phyloP scores from a whole-genome alignment of 2,888 invertebrate species.

The Boloria selene region DNA sequence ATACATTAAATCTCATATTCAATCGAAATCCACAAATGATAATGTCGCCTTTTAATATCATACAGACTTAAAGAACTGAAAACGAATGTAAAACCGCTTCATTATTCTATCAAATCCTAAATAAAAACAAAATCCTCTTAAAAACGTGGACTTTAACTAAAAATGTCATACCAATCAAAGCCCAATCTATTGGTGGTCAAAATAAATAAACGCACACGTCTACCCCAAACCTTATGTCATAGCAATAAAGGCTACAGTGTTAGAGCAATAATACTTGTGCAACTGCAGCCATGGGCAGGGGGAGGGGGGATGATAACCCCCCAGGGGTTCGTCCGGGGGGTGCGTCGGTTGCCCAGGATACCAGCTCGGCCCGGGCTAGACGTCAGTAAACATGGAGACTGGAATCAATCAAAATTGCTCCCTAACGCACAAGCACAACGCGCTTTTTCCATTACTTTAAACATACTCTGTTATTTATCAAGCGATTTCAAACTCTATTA shows the following conservation, averaged over 20 bases:
- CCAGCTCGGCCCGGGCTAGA: constrained; percentile 70
- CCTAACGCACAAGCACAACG: constrained; percentile 36
- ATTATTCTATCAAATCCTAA: constrained; percentile 4
- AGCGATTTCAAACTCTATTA: constrained; percentile 3
- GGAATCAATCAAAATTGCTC: constrained; percentile 46
- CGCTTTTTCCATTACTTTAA: constrained; percentile 14
- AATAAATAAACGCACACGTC: constrained; percentile 30
- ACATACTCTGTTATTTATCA: not conserved
- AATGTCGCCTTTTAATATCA: too few species aligned
- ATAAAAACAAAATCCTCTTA: constrained; percentile 7
- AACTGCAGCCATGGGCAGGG: constrained; percentile 58
- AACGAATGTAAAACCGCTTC: constrained; percentile 9
- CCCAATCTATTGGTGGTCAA: constrained; percentile 39
- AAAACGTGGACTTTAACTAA: constrained; percentile 33
- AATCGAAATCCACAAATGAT: too few species aligned
- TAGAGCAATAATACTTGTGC: constrained; percentile 44
- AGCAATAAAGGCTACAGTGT: constrained; percentile 28
- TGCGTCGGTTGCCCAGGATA: constrained; percentile 68
- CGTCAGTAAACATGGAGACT: constrained; percentile 58
- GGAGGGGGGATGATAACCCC: constrained; percentile 41
- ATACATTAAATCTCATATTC: too few species aligned
- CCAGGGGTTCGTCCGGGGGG: constrained; percentile 40
- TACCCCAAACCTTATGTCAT: not conserved
- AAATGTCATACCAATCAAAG: constrained; percentile 41
- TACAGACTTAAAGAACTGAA: too few species aligned